Conservation (phyloP, 2,113 vertebrate genomes). For the Ondatra zibethicus region DNA sequence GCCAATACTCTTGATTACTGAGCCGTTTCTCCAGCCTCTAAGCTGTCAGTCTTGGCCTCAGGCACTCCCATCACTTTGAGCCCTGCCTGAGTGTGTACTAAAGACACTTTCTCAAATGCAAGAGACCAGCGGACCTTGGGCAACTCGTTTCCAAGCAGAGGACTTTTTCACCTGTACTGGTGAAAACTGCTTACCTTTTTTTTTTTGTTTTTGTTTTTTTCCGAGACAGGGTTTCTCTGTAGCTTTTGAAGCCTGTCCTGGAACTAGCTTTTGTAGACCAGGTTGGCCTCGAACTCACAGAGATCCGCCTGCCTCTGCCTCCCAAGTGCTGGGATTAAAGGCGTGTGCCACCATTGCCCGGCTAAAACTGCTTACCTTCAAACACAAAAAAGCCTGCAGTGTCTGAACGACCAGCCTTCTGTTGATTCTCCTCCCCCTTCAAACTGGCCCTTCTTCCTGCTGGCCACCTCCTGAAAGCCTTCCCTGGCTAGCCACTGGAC, state of each 20-base stretch:
- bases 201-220: too few species aligned
- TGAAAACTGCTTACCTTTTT: not conserved
- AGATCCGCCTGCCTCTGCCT: too few species aligned
- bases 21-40: not conserved
- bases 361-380: not conserved
- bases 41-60: not conserved
- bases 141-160: not conserved
- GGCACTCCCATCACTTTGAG: not conserved
- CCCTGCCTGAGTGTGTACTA: not conserved
- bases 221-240: too few species aligned
- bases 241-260: too few species aligned
- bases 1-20: not conserved
- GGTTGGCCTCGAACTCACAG: too few species aligned
- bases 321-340: too few species aligned
- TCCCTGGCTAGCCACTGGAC: constrained; percentile 1
- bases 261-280: too few species aligned
- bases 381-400: not conserved
- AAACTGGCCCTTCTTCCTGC: constrained; percentile 12
- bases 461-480: constrained; percentile 59
- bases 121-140: not conserved
- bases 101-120: constrained; percentile 7
- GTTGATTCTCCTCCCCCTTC: constrained; percentile 37
- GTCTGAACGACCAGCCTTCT: not conserved
- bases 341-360: too few species aligned
- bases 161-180: not conserved